A percentile compares a stretch with the other conserved stretches of the same genome.
Evolutionary conservation across 1,140 invertebrate genomes (phyloP).

Genomic region (Melanaphis sacchari): DNA sequence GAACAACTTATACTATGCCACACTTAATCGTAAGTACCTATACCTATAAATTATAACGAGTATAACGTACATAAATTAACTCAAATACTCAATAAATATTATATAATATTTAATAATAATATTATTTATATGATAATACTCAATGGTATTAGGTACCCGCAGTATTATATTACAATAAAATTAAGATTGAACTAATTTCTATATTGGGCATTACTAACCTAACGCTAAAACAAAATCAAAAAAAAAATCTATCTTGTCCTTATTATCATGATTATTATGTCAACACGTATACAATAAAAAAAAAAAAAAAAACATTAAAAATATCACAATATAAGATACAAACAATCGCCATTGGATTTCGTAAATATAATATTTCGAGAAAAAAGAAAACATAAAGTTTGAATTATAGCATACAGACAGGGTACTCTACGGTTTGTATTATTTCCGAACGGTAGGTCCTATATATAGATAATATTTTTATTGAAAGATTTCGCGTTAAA

Average conservation of each 20-base stretch:
- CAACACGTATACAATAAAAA: background rate
- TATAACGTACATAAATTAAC: too few species aligned
- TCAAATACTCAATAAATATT: too few species aligned
- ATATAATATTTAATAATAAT: too few species aligned
- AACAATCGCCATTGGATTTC: background rate
- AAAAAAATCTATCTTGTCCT: background rate
- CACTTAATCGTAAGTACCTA: background rate
- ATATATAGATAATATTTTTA: slow-evolving; percentile 26
- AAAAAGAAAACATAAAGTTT: background rate
- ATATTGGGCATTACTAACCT: too few species aligned
- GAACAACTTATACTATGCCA: background rate
- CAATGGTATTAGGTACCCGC: too few species aligned
- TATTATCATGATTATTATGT: background rate
- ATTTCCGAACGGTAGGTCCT: background rate
- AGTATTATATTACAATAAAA: too few species aligned
- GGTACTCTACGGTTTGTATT: background rate
- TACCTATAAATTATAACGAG: background rate
- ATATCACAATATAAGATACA: background rate
- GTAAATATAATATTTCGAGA: background rate
- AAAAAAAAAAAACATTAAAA: too few species aligned
- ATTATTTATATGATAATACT: too few species aligned
- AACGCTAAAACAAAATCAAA: background rate
- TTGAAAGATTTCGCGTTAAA: background rate
- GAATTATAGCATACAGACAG: background rate
- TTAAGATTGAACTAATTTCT: background rate